Conservation (phyloP, 2,797 vertebrate genomes). For the Cygnus olor region DNA sequence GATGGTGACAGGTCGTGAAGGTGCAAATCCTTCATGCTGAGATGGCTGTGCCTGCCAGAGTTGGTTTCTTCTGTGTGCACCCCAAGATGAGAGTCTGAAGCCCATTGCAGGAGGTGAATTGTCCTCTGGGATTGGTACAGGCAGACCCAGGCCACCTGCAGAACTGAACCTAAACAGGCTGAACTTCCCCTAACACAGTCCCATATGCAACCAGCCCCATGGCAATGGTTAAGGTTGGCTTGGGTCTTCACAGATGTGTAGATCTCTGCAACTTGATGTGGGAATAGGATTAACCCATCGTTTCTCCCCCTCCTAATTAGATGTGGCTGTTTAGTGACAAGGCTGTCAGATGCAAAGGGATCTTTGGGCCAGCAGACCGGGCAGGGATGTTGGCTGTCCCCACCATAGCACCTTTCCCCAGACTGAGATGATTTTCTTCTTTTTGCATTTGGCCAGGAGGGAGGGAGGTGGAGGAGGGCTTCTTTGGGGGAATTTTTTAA, state of each 20-base stretch:
- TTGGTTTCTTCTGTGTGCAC: not conserved
- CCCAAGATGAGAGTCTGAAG: not conserved
- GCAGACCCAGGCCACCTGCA: not conserved
- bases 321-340: not conserved
- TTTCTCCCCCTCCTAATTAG: not conserved
- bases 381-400: not conserved
- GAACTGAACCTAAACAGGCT: not conserved
- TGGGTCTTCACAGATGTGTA: not conserved
- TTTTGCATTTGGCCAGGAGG: not conserved
- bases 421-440: not conserved
- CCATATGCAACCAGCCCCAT: fast-evolving
- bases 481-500: not conserved
- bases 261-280: fast-evolving
- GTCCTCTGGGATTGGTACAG: not conserved
- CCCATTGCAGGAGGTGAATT: not conserved
- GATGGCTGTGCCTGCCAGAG: not conserved
- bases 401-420: fast-evolving
- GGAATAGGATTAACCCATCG: not conserved
- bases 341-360: not conserved
- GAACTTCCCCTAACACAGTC: not conserved
- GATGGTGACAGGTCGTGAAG: not conserved
- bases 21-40: not conserved
- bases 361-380: not conserved
- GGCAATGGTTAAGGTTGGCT: fast-evolving
- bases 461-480: fast-evolving